Base-by-base conservation (phyloP, 2,888 invertebrate species). In the Parthenolecanium corni region DNA sequence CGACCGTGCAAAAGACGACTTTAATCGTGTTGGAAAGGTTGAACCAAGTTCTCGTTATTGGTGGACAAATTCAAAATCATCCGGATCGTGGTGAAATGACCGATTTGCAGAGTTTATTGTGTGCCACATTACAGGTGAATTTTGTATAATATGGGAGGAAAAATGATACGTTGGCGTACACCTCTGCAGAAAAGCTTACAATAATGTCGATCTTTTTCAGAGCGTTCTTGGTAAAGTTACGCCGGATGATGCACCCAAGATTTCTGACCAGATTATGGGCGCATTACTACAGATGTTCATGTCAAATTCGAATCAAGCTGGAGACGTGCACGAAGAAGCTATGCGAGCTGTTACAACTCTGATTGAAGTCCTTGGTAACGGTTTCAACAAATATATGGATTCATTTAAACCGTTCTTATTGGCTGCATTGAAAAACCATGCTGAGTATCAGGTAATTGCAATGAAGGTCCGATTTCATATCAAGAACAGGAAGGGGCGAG, bases 251-350 rank as follows among this genome's bases (percentile, higher is more conserved):
- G 96, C 94, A 0, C 93, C 94, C 0, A 86, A 90, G 73, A 96
- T 98, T 70, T 93, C 96, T 0, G 97, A 98, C 74, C 84, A 88
- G 1, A 93, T 98, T 56, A 98, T 98, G 97, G 84, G 85, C 0
- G 94, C 96, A 0, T 79, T 98, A 64, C 76, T 98, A 51, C 89
- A 91, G 46, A 97, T 98, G 91, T 91, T 97, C 72, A 89, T 83
- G 69, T 87, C 89, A 0, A 88, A 87, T 69, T 85, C 86, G 0
- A 86, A 86, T 52, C 92, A 93, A 73, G 86, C 86, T 3, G 92
- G 92, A 24, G 87, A 86, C 3, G 96, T 98, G 0, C 96, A 98
- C 74, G 98, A 99, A 74, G 98, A 98, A 75, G 98, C 97, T 0
- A 79, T 98, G 11, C 86, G 97, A 83, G 95, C 97, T 0, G 93